Evolutionary conservation across 2,888 invertebrate genomes (phyloP).

Genomic region (Drosophila testacea): DNA sequence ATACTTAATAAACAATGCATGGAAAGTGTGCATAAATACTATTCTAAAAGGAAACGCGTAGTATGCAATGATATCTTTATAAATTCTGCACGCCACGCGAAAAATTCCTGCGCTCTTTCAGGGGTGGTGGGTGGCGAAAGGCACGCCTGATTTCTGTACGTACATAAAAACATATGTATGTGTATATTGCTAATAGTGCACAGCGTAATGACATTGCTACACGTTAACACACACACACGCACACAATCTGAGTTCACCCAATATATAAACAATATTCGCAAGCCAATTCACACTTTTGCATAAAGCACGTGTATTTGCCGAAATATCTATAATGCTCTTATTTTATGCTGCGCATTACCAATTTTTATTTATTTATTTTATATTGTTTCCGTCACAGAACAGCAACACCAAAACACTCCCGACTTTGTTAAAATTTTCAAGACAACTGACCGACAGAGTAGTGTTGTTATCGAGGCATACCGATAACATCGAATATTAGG

Average conservation of each 20-base stretch:
- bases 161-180: background rate
- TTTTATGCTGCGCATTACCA: conserved; percentile 47
- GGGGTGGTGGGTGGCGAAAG: conserved; percentile 32
- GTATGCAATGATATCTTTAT: conserved; percentile 29
- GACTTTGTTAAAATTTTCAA: conserved; percentile 49
- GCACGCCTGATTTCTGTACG: conserved; percentile 42
- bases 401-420: conserved; percentile 3
- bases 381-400: conserved; percentile 35
- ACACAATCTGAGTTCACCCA: conserved; percentile 18
- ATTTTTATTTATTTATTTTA: conserved; percentile 54
- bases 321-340: conserved; percentile 38
- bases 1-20: conserved; percentile 35
- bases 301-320: conserved; percentile 36
- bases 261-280: conserved; percentile 22
- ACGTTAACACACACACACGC: conserved; percentile 27
- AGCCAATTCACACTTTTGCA: conserved; percentile 31
- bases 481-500: no score
- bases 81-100: conserved; percentile 41
- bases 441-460: conserved; percentile 39
- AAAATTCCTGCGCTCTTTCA: conserved; percentile 46
- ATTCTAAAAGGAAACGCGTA: conserved; percentile 8
- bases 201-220: conserved; percentile 38
- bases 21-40: background rate
- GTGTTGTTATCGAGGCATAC: no score
- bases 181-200: conserved; percentile 35